Percentiles rank a stretch among this genome's conserved stretches.
Evolutionary conservation across 2,113 vertebrate species (phyloP).

Genomic region (Pteronura brasiliensis): DNA sequence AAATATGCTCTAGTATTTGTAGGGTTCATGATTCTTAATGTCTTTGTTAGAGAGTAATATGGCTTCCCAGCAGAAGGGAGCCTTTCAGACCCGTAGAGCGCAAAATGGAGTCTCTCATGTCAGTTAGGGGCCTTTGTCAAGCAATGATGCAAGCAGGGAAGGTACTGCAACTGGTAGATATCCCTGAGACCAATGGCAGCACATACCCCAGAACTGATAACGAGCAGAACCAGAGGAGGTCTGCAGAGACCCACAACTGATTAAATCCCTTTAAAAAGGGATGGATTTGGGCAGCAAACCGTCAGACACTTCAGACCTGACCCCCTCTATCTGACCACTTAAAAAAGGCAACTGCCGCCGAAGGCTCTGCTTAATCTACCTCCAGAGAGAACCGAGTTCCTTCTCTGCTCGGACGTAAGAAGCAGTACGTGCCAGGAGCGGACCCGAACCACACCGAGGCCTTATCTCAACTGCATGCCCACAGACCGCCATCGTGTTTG

Average conservation of each 20-base stretch:
- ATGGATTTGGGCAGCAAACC: not conserved
- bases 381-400: not conserved
- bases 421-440: not conserved
- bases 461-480: not conserved
- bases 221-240: not conserved
- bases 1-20: not conserved
- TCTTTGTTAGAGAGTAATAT: conserved; percentile 5
- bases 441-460: not conserved
- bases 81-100: not conserved
- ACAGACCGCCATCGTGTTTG: not conserved
- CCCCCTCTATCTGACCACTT: not conserved
- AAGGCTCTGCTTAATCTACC: not conserved
- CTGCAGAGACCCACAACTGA: not conserved
- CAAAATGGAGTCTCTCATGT: not conserved
- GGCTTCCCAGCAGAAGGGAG: not conserved
- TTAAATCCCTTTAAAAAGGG: not conserved
- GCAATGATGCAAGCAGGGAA: not conserved
- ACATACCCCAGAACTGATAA: not conserved
- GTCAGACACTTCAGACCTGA: not conserved
- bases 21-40: not conserved
- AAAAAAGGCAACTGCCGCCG: not conserved
- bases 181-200: too few species aligned
- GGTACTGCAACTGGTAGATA: not conserved
- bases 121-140: not conserved
- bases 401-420: not conserved